Evolutionary conservation across 2,797 vertebrate genomes (phyloP).

Genomic region (Phrynocephalus vlangalii): DNA sequence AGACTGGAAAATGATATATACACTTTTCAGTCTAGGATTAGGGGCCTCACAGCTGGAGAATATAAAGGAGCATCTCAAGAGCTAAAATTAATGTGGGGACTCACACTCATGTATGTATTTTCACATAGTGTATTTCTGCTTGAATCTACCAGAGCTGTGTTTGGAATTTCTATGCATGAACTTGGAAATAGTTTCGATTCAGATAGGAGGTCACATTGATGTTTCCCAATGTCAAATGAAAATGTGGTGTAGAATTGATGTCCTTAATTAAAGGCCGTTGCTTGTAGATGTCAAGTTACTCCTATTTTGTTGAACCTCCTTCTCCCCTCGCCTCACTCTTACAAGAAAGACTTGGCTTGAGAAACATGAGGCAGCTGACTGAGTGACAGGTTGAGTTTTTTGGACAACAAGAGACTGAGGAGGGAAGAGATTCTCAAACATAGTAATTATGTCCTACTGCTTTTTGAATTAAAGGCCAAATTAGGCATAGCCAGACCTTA

Average conservation of each 20-base stretch:
- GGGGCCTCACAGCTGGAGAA: not conserved
- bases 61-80: not conserved
- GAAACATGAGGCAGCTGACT: not conserved
- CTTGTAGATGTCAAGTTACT: constrained; percentile 40
- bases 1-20: not conserved
- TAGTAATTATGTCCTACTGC: not conserved
- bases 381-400: constrained; percentile 40
- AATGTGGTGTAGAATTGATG: constrained; percentile 16
- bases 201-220: not conserved
- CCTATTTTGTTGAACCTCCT: constrained; percentile 33
- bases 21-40: not conserved
- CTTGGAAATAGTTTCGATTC: not conserved
- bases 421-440: not conserved
- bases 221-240: not conserved
- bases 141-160: not conserved
- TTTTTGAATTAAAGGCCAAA: not conserved
- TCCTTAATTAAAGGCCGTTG: constrained; percentile 16
- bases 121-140: not conserved
- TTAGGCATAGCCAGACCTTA: not conserved
- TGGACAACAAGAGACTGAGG: not conserved
- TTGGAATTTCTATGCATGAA: not conserved
- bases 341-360: constrained; percentile 19
- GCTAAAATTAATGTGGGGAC: constrained; percentile 11
- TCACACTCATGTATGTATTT: not conserved
- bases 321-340: not conserved